Evolutionary conservation across 2,888 invertebrate genomes (phyloP).

Genomic region (Drosophila eohydei): DNA sequence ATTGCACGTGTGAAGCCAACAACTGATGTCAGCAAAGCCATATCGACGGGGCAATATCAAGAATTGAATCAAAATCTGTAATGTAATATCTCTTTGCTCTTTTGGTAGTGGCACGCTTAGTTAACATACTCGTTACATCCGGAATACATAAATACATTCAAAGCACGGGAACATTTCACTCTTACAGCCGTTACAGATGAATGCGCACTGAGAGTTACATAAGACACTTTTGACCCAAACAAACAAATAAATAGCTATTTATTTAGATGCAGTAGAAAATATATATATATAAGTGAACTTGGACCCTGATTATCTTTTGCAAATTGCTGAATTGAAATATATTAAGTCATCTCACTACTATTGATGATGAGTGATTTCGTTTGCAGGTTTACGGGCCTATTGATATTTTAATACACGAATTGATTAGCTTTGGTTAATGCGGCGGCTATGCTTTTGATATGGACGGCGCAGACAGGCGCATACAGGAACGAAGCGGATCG

Average conservation of each 20-base stretch:
- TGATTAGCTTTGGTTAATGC: background rate
- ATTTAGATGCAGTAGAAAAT: too few species aligned
- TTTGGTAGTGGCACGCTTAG: background rate
- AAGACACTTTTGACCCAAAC: background rate
- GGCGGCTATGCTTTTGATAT: constrained; percentile 13
- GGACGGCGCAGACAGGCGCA: constrained; percentile 26
- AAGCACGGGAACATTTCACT: too few species aligned
- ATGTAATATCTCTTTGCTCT: constrained; percentile 1
- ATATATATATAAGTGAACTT: background rate
- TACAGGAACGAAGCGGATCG: constrained; percentile 1
- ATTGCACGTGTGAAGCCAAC: constrained; percentile 58
- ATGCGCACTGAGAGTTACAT: background rate
- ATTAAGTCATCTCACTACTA: too few species aligned
- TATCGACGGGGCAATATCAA: constrained; percentile 48
- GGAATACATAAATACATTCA: background rate
- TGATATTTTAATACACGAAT: background rate
- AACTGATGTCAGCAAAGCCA: constrained; percentile 41
- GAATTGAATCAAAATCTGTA: constrained; percentile 1
- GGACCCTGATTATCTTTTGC: background rate
- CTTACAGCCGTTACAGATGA: too few species aligned
- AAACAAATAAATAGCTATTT: too few species aligned
- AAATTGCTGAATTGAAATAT: background rate
- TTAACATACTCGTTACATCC: too few species aligned
- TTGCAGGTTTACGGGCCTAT: background rate
- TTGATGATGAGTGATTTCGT: too few species aligned